These are phyloP conservation scores for Parapsyche elsis DNA, from an alignment of 1,140 invertebrate species.

Conservation along the genomic window DNA sequence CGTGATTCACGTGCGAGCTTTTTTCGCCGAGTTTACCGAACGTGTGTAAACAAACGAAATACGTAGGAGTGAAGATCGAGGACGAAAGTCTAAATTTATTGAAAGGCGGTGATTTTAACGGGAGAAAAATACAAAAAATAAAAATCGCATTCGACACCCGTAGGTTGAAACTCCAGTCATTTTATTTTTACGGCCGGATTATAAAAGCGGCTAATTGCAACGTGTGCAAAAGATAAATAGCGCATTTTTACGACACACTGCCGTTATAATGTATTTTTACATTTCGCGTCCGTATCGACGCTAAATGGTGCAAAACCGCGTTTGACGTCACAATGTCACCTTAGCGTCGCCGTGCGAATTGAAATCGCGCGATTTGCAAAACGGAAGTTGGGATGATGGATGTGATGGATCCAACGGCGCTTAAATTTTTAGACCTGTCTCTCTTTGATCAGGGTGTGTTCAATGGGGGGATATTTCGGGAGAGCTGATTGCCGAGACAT, in stretches of 20 bases:
- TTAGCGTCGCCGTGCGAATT: not conserved
- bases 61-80: constrained; percentile 29
- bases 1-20: constrained; percentile 14
- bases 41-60: constrained; percentile 27
- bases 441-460: too few relatives aligned
- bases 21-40: not conserved
- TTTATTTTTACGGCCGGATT: not conserved
- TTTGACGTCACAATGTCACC: not conserved
- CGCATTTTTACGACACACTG: not conserved
- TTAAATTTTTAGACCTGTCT: too few relatives aligned
- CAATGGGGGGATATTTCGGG: too few relatives aligned
- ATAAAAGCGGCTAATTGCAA: too few relatives aligned
- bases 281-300: not conserved
- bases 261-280: not conserved
- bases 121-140: not conserved
- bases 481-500: too few relatives aligned
- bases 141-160: too few relatives aligned
- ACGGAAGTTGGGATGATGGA: too few relatives aligned
- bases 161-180: not conserved
- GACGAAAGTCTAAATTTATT: not conserved
- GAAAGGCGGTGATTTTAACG: not conserved
- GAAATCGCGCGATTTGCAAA: too few relatives aligned
- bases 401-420: too few relatives aligned
- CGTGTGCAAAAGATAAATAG: too few relatives aligned
- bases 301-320: not conserved